Evolutionary conservation across 2,888 invertebrate genomes (phyloP).

Genomic region (Stenoptilia bipunctidactyla): DNA sequence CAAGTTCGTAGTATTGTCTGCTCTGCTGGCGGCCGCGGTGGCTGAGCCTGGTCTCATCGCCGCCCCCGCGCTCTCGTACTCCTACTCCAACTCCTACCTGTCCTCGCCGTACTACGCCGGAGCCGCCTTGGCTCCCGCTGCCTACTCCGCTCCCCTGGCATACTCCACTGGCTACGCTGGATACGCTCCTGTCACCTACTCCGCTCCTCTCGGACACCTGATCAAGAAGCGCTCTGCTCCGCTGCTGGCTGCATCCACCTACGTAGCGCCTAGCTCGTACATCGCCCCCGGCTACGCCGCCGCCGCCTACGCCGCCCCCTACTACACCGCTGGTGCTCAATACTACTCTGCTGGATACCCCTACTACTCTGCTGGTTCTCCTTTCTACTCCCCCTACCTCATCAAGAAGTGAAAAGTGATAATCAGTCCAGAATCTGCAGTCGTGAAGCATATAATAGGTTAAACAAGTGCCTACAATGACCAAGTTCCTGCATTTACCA

Average conservation of each 20-base stretch:
- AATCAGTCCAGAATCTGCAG: no score
- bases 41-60: constrained; percentile 40
- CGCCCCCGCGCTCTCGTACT: constrained; percentile 25
- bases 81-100: neutral
- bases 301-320: neutral
- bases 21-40: constrained; percentile 66
- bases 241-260: neutral
- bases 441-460: no score
- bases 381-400: constrained; percentile 3
- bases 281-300: constrained; percentile 21
- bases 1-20: constrained; percentile 71
- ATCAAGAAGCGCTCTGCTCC: constrained; percentile 45
- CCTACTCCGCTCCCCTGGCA: constrained; percentile 24
- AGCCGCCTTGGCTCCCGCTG: constrained; percentile 12
- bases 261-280: constrained; percentile 10
- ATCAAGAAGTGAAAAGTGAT: constrained; percentile 2
- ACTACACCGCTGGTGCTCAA: neutral
- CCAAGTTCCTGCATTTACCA: no score
- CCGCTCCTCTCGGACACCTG: constrained; percentile 23
- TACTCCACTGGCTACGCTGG: constrained; percentile 19
- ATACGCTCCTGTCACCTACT: constrained; percentile 6
- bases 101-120: constrained; percentile 15
- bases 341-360: neutral
- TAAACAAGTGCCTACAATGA: no score
- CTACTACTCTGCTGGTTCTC: constrained; percentile 2